Evolutionary conservation across 2,888 invertebrate species (phyloP).

Genomic region (Clostera curtula): DNA sequence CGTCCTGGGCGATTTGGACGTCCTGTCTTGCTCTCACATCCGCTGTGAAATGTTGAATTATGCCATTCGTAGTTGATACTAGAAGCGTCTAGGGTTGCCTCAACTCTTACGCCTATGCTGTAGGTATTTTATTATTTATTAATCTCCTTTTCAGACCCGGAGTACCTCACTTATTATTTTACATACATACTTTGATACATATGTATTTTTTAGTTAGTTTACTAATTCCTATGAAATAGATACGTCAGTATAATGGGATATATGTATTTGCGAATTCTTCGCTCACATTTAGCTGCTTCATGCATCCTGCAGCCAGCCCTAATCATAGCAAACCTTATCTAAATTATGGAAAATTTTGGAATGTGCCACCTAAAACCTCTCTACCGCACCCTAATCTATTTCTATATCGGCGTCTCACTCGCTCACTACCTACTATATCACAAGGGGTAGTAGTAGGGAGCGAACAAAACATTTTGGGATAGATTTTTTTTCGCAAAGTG

Average conservation of each 20-base stretch:
- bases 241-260: conserved; percentile 3
- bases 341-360: conserved; percentile 74
- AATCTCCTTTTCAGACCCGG: too few species aligned
- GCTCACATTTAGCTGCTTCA: conserved; percentile 6
- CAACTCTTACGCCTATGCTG: too few species aligned
- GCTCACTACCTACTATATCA: conserved; percentile 50
- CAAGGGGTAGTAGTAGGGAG: conserved; percentile 63
- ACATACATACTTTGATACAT: too few species aligned
- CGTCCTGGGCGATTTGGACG: conserved; percentile 19
- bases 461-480: conserved; percentile 66
- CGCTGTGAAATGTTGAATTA: conserved; percentile 42
- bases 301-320: conserved; percentile 48
- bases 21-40: conserved; percentile 36
- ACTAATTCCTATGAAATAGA: conserved; percentile 19
- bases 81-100: conserved; percentile 33
- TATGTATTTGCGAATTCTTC: conserved; percentile 12
- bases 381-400: conserved; percentile 36
- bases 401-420: conserved; percentile 40
- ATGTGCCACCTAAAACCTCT: conserved; percentile 50
- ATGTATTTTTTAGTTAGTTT: conserved; percentile 6
- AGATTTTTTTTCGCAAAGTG: conserved; percentile 70
- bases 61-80: conserved; percentile 45
- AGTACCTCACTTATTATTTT: too few species aligned
- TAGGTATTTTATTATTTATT: too few species aligned
- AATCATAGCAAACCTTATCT: conserved; percentile 74